Evolutionary conservation across 2,797 vertebrate genomes (phyloP).

Genomic region (Taenioides sp.): DNA sequence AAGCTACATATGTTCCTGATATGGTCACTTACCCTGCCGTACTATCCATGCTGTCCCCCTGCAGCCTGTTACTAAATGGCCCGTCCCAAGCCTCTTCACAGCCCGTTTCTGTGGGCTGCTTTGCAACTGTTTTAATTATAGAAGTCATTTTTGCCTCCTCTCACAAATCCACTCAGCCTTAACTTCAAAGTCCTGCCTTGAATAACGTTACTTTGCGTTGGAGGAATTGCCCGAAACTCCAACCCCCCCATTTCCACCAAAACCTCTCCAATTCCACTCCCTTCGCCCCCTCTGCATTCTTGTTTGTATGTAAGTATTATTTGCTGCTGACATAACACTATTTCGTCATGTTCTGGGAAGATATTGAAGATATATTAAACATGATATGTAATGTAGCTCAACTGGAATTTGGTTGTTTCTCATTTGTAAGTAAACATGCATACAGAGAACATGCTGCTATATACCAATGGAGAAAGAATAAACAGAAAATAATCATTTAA

Average conservation of each 20-base stretch:
- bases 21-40: not conserved
- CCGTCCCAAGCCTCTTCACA: conserved; percentile 72
- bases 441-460: not conserved
- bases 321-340: conserved; percentile 63
- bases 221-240: conserved; percentile 69
- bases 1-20: not conserved
- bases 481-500: not conserved
- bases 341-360: conserved; percentile 44
- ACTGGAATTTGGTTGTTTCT: not conserved
- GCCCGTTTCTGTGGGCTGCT: conserved; percentile 62
- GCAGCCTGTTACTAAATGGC: conserved; percentile 64
- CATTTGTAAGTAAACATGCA: conserved; percentile 5
- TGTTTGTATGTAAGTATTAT: conserved; percentile 53
- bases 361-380: conserved; percentile 18
- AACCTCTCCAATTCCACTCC: conserved; percentile 16
- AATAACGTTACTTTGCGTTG: conserved; percentile 74
- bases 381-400: conserved; percentile 17
- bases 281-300: conserved; percentile 41
- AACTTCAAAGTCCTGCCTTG: conserved; percentile 72
- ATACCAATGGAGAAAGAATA: not conserved
- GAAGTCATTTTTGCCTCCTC: conserved; percentile 64
- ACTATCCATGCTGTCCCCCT: conserved; percentile 56
- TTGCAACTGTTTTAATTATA: conserved; percentile 74
- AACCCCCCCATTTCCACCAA: conserved; percentile 8
- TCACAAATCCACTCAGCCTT: conserved; percentile 64